Percentiles rank a stretch among this genome's conserved stretches.
Conservation (phyloP, 2,888 invertebrate genomes). For the Tethea ocularis region DNA sequence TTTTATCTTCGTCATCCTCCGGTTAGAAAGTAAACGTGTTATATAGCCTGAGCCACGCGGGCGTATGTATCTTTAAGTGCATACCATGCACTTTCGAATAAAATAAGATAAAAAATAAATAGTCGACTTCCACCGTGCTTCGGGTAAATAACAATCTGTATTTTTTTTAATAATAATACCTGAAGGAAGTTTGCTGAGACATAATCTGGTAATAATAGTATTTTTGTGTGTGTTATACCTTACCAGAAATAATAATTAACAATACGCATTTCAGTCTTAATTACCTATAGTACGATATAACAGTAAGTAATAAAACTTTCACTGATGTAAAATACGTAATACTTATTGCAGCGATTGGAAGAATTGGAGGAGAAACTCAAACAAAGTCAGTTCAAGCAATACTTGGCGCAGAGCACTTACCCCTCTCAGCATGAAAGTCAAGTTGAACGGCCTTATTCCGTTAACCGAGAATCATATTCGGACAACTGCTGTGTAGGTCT, state of each 20-base stretch:
- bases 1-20: background rate
- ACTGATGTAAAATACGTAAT: conserved; percentile 35
- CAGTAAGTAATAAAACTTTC: conserved; percentile 33
- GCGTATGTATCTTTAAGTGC: background rate
- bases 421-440: conserved; percentile 60
- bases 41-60: background rate
- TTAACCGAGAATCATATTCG: conserved; percentile 45
- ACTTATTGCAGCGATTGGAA: conserved; percentile 66
- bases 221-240: too few species aligned
- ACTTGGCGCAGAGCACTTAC: conserved; percentile 61
- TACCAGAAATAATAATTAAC: background rate
- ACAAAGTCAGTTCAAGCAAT: conserved; percentile 73
- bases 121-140: background rate
- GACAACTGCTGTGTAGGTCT: conserved; percentile 39
- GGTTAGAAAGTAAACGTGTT: conserved; percentile 3
- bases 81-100: conserved; percentile 2
- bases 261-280: conserved; percentile 17
- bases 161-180: too few species aligned
- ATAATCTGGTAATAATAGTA: too few species aligned
- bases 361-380: conserved; percentile 77
- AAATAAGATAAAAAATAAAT: background rate
- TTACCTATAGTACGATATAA: conserved; percentile 14
- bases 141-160: background rate
- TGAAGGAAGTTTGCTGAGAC: background rate
- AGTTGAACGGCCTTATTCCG: conserved; percentile 71